A percentile compares a stretch with the other conserved stretches of the same genome.
Evolutionary conservation across 1,140 invertebrate genomes (phyloP).

Genomic region (Augochlora pura): DNA sequence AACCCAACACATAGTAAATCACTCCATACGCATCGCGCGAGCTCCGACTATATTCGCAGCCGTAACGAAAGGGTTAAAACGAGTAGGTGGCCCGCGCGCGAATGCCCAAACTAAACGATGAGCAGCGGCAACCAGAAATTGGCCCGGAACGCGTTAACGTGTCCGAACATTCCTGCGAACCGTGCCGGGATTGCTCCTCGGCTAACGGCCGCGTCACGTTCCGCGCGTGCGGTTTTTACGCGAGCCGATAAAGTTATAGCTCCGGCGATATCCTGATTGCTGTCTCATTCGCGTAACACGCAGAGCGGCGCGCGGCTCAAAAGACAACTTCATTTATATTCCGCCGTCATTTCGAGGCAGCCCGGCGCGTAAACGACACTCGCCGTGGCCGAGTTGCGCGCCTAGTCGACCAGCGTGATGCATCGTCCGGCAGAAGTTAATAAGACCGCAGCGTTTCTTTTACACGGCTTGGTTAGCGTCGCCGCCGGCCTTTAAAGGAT

Average conservation of each 20-base stretch:
- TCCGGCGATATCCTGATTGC: slow-evolving; percentile 59
- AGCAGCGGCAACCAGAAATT: not conserved
- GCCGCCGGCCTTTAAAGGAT: slow-evolving; percentile 33
- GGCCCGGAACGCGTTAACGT: slow-evolving; percentile 38
- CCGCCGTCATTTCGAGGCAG: slow-evolving; percentile 24
- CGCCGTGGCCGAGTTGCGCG: slow-evolving; percentile 8
- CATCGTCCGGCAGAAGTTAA: slow-evolving; percentile 27
- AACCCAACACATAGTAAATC: too few species aligned
- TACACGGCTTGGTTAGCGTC: not conserved
- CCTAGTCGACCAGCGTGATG: not conserved
- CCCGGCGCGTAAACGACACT: slow-evolving; percentile 43
- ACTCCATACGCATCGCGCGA: too few species aligned
- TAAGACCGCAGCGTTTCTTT: slow-evolving; percentile 24
- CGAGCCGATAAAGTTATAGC: slow-evolving; percentile 44
- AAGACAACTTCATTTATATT: slow-evolving; percentile 55
- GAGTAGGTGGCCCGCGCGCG: too few species aligned
- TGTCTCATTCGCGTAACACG: slow-evolving; percentile 50
- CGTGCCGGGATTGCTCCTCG: not conserved
- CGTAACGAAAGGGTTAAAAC: too few species aligned
- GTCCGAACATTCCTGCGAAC: slow-evolving; percentile 19
- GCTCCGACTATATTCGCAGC: too few species aligned
- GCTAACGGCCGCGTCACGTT: not conserved
- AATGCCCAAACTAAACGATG: too few species aligned
- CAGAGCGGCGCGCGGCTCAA: slow-evolving; percentile 23
- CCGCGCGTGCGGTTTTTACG: slow-evolving; percentile 2